Base-by-base conservation (phyloP, 1,140 invertebrate species). In the Doryteuthis pealeii region DNA sequence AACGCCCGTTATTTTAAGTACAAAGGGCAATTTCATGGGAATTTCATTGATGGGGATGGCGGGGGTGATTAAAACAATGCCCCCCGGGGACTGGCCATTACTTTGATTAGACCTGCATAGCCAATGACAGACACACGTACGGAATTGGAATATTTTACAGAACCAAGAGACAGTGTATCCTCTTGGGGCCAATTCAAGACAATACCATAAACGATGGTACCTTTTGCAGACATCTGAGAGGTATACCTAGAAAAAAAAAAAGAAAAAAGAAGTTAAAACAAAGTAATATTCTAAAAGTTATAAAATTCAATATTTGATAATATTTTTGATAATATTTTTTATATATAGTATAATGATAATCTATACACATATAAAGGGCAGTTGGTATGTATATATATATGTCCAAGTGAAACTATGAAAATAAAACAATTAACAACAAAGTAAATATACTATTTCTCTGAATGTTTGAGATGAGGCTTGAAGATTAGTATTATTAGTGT, bases 21-120 rank as follows among this genome's bases (percentile, higher is more conserved):
- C 70, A 80, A 79, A 81, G 4, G 80, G 80, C 71, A 74, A 76
- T 32, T 81, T 33, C 68, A 76, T 80, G 3, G 81, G 81, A 73
- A 81, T 77, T 49, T 76, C 31, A 40, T 74, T 77, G 6, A 72
- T 12, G 4, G 76, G 76, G 30, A 82, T 78, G 45, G 32, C 22
- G 30, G 79, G 81, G n/a, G 80, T 65, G 15, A 33, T 67, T 30
- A 81, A 70, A 1, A 43, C 40, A 28, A 81, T 74, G 6, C 77
- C 80, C 15, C 77, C 80, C 15, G 14, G 0, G 32, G 14, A 33
- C 32, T 68, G 22, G 26, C n/a, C 18, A 66, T 31, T 54, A 62
- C 78, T 18, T 43, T 30, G 26, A 78, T 32, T 33, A 65, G 6
- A 15, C 65, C 77, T 30, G 8, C 22, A 69, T 81, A 81, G 12